Evolutionary conservation across 2,797 vertebrate species (phyloP), one percentile per base, ranked within the genome.

Genomic region (Brachymystax lenok): DNA sequence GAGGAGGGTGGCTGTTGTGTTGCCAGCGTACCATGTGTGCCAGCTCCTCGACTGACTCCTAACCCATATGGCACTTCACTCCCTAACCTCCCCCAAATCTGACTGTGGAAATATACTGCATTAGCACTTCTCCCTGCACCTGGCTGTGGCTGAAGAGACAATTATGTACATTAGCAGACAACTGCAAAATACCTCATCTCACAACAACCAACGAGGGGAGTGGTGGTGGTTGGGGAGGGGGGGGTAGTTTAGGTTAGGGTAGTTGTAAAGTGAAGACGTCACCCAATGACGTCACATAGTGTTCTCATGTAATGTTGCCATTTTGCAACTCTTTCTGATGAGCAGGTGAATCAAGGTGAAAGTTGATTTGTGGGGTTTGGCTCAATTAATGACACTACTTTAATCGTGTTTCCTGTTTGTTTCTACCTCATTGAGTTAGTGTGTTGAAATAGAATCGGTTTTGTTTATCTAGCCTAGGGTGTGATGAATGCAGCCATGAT

Each of bases 371-470:
- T 40, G 79, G 80, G 87, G 84, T 88, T 87, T 87, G 80, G 80
- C 80, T 84, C 28, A 30, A 66, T 85, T 84, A 88, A 87, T 86
- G 79, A 74, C 78, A 78, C 81, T 87, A 12, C 7, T 16, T 19
- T 27, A n/a, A 78, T 84, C 83, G 81, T 80, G 0, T 2, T 80
- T 79, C 80, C 81, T 82, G 81, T 75, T 74, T 84, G 73, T 89
- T 82, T 84, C 90, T 82, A 90, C 84, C 84, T 91, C 88, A 89
- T 82, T 51, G 71, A 69, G 69, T 21, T 82, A 77, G 50, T 5
- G 19, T 68, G 76, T 71, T 77, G 10, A 83, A 75, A 28, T 3
- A 35, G 19, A 30, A 73, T 52, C 69, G 72, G 24, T 51, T 63
- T 33, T 52, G 79, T 63, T 70, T 80, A 76, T 76, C 80, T 71